Base-by-base conservation (phyloP, 2,888 invertebrate genomes). In the Diogma glabrata region DNA sequence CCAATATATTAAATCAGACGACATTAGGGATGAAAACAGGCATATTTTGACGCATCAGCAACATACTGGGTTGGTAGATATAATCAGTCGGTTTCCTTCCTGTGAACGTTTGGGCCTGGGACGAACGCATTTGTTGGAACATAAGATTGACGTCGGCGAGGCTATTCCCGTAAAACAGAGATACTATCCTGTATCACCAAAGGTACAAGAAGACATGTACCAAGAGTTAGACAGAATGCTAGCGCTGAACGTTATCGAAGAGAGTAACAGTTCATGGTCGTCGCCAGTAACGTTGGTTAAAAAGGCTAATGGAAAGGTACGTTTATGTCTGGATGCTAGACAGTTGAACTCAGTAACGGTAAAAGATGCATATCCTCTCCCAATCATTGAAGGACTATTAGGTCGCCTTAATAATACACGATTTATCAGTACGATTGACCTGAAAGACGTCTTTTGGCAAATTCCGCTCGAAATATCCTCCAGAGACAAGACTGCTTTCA, bases 211-310 rank as follows among this genome's bases (percentile, higher is more conserved):
- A 2, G 45, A 19, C 6, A 10, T 43, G 19, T 20, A 43, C 12
- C 7, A 5, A 17, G 59, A 61, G 47, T 53, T 63, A 2, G 59
- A 61, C 9, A 28, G 56, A 7, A 63, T 63, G 61, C 30, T 63
- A n/a, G 48, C 23, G 5, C 47, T 52, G 1, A 58, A 53, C 5
- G 52, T 63, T 0, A 54, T 63, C 5, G 60, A 61, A 23, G 54
- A 52, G 7, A 60, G 57, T 1, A 50, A 43, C 2, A 60, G 61
- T 17, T 52, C 54, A 1, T 60, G 61, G 61, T 54, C 56, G 4
- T 58, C 56, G 4, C 59, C 60, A 2, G 54, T 60, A 1, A 53
- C 57, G 0, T 54, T 60, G 53, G 56, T 59, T 1, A 51, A 47
- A 10, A 60, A 60, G 43, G 48, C 54, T 2, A 36, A 36, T 16